Evolutionary conservation across 2,888 invertebrate species (phyloP).

Genomic region (Pantelozetes paolii): DNA sequence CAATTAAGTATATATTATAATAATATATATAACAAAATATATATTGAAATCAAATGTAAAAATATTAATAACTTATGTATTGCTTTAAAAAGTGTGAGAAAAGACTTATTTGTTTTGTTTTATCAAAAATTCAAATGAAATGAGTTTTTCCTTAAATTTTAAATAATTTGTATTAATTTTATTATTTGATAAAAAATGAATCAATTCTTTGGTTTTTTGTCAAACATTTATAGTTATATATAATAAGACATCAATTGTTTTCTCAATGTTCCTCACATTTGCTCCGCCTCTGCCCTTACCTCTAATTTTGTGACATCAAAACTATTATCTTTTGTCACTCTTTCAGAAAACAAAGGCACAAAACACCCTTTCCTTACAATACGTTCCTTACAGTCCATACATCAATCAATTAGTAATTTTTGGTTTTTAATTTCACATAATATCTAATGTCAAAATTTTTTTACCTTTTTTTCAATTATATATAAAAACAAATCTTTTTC

Average conservation of each 20-base stretch:
- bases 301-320: background rate
- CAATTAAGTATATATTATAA: slow-evolving; percentile 4
- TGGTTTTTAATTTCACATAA: too few species aligned
- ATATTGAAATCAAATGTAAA: background rate
- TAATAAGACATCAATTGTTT: background rate
- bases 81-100: slow-evolving; percentile 35
- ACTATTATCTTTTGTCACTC: background rate
- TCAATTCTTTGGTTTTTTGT: background rate
- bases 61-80: slow-evolving; percentile 19
- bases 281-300: background rate
- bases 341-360: too few species aligned
- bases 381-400: too few species aligned
- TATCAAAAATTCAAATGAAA: background rate
- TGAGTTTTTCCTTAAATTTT: background rate
- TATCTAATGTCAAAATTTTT: too few species aligned
- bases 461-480: too few species aligned
- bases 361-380: too few species aligned
- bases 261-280: background rate
- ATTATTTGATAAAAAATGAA: background rate
- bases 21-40: background rate
- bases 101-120: slow-evolving; percentile 1
- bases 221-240: background rate
- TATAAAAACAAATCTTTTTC: background rate
- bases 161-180: background rate
- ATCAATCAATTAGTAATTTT: too few species aligned